A percentile compares a stretch with the other conserved stretches of the same genome.
phyloP scores from a whole-genome alignment of 2,888 invertebrate genomes.

The Pollenia amentaria region DNA sequence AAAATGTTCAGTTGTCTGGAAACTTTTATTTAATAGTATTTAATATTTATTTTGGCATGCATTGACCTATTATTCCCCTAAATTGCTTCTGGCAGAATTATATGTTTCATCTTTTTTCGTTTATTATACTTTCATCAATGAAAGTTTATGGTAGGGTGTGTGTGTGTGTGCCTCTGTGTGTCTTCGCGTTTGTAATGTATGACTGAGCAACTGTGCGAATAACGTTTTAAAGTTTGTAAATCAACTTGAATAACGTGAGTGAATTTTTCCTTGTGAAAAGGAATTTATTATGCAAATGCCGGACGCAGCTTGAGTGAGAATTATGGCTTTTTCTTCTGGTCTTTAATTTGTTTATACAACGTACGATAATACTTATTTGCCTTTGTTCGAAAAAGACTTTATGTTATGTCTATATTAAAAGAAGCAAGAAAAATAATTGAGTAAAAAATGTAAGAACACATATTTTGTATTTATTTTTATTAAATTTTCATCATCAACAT shows the following conservation, averaged over 20 bases:
- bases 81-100: slow-evolving; percentile 23
- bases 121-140: neutral
- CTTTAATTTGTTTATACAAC: slow-evolving; percentile 63
- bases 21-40: neutral
- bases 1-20: neutral
- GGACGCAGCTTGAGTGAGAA: slow-evolving; percentile 70
- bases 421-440: slow-evolving; percentile 6
- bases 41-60: neutral
- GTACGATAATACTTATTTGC: slow-evolving; percentile 28
- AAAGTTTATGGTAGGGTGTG: neutral
- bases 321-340: slow-evolving; percentile 66
- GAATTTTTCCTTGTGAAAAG: slow-evolving; percentile 47
- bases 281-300: slow-evolving; percentile 73
- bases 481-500: slow-evolving; percentile 56
- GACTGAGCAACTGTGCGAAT: slow-evolving; percentile 68
- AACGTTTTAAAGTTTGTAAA: slow-evolving; percentile 72
- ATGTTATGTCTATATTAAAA: slow-evolving; percentile 22
- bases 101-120: slow-evolving; percentile 24
- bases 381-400: neutral
- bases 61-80: slow-evolving; percentile 8
- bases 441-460: neutral
- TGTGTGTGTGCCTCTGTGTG: slow-evolving; percentile 4
- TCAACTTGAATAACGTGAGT: slow-evolving; percentile 70
- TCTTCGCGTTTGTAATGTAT: slow-evolving; percentile 43
- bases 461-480: slow-evolving; percentile 17